Evolutionary conservation across 1,140 invertebrate species (phyloP).

Genomic region (Chlorops oryzae): DNA sequence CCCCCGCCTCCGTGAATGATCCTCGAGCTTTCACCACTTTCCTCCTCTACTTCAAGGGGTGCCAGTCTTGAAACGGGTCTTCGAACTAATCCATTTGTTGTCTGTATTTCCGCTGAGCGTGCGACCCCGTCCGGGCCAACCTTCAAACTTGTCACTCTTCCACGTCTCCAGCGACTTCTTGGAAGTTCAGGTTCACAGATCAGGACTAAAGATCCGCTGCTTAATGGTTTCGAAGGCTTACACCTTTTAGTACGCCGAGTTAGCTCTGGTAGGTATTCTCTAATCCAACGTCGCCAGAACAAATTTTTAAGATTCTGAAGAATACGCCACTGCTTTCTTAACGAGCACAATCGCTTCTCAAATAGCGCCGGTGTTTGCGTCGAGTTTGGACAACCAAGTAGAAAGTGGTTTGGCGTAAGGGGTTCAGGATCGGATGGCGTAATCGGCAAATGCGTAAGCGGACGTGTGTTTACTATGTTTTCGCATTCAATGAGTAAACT

Average conservation of each 20-base stretch:
- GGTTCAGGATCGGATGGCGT: slow-evolving; percentile 23
- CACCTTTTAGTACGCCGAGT: slow-evolving; percentile 7
- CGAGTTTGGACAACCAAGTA: background rate
- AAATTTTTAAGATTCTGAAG: background rate
- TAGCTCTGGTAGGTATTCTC: slow-evolving; percentile 10
- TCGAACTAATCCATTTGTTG: too few species aligned
- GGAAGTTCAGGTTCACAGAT: background rate
- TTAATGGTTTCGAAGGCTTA: background rate
- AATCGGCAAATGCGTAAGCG: slow-evolving; percentile 24
- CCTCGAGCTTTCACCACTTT: too few species aligned
- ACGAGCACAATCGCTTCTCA: too few species aligned
- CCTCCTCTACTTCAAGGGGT: too few species aligned
- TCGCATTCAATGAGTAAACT: slow-evolving; percentile 23
- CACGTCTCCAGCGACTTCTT: background rate
- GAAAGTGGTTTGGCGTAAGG: slow-evolving; percentile 8
- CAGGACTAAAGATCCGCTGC: background rate
- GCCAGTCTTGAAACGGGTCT: too few species aligned
- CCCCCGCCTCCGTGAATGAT: too few species aligned
- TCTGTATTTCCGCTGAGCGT: too few species aligned
- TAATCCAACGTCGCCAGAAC: slow-evolving; percentile 10
- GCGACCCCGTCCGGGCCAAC: too few species aligned
- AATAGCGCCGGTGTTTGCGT: background rate
- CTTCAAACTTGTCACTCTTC: too few species aligned
- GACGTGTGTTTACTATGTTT: slow-evolving; percentile 21
- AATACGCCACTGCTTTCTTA: slow-evolving; percentile 5